phyloP scores from a whole-genome alignment of 2,888 invertebrate genomes.

The Megamerina dolium region DNA sequence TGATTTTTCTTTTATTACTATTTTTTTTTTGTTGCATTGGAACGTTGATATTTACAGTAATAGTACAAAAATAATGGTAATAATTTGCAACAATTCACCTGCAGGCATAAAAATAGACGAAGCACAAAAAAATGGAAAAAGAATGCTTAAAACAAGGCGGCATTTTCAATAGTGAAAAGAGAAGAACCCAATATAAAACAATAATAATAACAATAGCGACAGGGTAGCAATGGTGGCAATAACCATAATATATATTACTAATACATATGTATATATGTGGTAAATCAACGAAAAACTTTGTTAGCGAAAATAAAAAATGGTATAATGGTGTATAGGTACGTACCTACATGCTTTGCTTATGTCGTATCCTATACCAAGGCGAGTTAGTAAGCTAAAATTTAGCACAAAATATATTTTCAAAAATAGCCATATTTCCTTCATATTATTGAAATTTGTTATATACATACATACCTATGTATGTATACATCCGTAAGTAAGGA shows the following conservation, averaged over 20 bases:
- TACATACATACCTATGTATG: too few relatives aligned
- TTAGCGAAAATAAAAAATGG: not conserved
- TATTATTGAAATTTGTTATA: too few relatives aligned
- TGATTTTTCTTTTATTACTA: too few relatives aligned
- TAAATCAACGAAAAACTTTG: not conserved
- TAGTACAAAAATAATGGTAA: slow-evolving; percentile 31
- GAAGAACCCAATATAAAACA: not conserved
- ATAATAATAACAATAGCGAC: not conserved
- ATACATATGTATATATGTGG: not conserved
- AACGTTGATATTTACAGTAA: slow-evolving; percentile 14
- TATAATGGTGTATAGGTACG: too few relatives aligned
- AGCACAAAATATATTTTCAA: too few relatives aligned
- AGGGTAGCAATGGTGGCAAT: not conserved
- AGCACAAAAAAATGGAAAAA: too few relatives aligned
- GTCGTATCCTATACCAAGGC: too few relatives aligned
- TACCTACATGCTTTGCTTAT: too few relatives aligned
- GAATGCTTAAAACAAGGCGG: too few relatives aligned
- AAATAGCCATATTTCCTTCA: too few relatives aligned
- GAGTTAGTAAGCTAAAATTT: too few relatives aligned
- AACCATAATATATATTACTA: not conserved
- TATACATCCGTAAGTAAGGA: too few relatives aligned
- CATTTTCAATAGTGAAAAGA: slow-evolving; percentile 7
- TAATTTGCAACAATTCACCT: slow-evolving; percentile 37
- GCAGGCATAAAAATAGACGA: slow-evolving; percentile 27
- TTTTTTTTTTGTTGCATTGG: not conserved